These are phyloP conservation scores for Bellardia pandia DNA, from an alignment of 2,888 invertebrate genomes.

Conservation along the genomic window DNA sequence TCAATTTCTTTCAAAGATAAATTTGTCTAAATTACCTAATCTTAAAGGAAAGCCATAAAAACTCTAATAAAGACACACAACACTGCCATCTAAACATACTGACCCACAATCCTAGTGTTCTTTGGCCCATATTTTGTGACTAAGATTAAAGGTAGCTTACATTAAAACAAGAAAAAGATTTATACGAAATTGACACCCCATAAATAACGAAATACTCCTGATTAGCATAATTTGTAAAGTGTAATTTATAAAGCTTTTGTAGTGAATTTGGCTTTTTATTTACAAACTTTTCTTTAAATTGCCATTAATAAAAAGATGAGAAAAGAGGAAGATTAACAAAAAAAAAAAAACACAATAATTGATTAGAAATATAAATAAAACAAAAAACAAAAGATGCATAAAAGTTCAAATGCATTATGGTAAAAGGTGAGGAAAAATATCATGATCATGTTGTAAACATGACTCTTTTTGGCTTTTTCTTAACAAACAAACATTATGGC, in stretches of 20 bases:
- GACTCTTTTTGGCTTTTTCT: conserved; percentile 35
- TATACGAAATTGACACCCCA: conserved; percentile 46
- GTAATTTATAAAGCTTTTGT: conserved; percentile 19
- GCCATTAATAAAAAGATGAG: conserved; percentile 17
- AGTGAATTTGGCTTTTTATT: neutral
- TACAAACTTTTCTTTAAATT: conserved; percentile 13
- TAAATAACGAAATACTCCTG: conserved; percentile 14
- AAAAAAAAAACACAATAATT: conserved; percentile 37
- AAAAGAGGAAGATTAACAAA: neutral
- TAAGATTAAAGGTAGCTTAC: neutral
- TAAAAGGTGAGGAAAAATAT: conserved; percentile 62
- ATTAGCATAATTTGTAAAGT: conserved; percentile 19
- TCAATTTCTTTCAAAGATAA: neutral
- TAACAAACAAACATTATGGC: neutral
- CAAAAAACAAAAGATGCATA: conserved; percentile 20
- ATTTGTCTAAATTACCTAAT: neutral
- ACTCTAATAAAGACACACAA: neutral
- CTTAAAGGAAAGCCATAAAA: neutral
- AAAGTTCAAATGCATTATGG: conserved; percentile 61
- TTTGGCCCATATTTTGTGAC: neutral
- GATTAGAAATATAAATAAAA: conserved; percentile 47
- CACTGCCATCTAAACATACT: neutral
- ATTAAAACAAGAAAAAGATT: neutral
- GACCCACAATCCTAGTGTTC: neutral
- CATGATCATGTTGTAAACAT: conserved; percentile 58